A percentile compares a stretch with the other conserved stretches of the same genome.
phyloP scores from a whole-genome alignment of 2,888 invertebrate species.

The Halocaridina rubra region DNA sequence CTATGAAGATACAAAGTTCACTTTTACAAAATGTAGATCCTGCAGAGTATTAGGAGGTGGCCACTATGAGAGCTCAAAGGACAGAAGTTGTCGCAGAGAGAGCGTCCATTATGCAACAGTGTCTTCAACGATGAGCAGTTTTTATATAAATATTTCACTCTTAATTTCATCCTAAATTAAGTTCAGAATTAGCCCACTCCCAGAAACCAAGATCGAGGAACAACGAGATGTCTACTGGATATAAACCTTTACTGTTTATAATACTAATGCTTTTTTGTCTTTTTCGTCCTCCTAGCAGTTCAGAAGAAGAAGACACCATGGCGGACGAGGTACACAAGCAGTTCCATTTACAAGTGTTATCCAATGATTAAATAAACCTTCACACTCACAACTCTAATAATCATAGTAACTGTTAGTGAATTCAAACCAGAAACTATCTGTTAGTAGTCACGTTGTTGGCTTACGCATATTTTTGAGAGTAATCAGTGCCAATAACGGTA shows the following conservation, averaged over 20 bases:
- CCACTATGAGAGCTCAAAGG: conserved; percentile 29
- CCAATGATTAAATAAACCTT: neutral
- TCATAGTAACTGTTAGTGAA: neutral
- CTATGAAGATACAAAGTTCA: no score
- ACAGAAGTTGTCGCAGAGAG: neutral
- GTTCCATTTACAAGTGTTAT: conserved; percentile 1
- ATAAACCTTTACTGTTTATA: no score
- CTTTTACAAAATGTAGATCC: no score
- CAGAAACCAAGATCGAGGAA: conserved; percentile 1
- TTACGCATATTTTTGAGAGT: no score
- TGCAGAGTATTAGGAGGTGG: neutral
- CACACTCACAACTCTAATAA: conserved; percentile 20
- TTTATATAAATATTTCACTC: neutral
- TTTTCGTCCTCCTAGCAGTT: conserved; percentile 39
- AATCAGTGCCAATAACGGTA: no score
- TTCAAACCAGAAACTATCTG: neutral
- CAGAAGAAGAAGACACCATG: conserved; percentile 48
- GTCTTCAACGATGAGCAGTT: neutral
- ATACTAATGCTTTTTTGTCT: conserved; percentile 23
- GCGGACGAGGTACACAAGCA: conserved; percentile 38
- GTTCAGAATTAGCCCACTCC: no score
- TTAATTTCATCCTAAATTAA: no score
- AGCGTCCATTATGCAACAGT: no score
- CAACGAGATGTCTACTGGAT: conserved; percentile 4
- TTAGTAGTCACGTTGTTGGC: neutral